Conservation (phyloP, 2,888 invertebrate species). For the Endomychus coccineus region DNA sequence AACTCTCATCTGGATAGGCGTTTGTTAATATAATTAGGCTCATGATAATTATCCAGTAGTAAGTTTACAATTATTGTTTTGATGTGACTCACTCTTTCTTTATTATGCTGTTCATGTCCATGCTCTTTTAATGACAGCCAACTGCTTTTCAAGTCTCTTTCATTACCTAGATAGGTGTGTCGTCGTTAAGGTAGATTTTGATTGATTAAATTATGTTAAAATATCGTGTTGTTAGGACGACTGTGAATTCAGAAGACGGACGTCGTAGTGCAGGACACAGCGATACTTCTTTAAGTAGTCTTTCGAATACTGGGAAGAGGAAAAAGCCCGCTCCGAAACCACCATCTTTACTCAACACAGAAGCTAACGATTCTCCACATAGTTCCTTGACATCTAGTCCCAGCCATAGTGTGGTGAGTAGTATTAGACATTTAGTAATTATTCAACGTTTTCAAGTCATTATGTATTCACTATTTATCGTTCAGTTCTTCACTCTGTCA, state of each 20-base stretch:
- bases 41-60: too few species aligned
- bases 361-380: constrained; percentile 10
- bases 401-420: constrained; percentile 39
- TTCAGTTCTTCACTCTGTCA: too few species aligned
- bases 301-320: constrained; percentile 43
- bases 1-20: too few species aligned
- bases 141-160: too few species aligned
- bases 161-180: constrained; percentile 2
- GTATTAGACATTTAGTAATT: too few species aligned
- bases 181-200: constrained; percentile 4
- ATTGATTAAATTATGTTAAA: constrained; percentile 33
- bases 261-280: constrained; percentile 34
- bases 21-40: too few species aligned
- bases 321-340: constrained; percentile 67
- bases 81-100: too few species aligned
- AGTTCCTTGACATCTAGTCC: constrained; percentile 38
- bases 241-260: constrained; percentile 31
- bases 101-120: too few species aligned
- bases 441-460: too few species aligned
- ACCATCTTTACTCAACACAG: constrained; percentile 35
- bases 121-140: too few species aligned
- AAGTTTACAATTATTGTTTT: too few species aligned
- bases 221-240: constrained; percentile 36
- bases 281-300: constrained; percentile 30
- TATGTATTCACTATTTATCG: too few species aligned